Conservation (phyloP, 2,888 invertebrate species). For the Bombylius major region DNA sequence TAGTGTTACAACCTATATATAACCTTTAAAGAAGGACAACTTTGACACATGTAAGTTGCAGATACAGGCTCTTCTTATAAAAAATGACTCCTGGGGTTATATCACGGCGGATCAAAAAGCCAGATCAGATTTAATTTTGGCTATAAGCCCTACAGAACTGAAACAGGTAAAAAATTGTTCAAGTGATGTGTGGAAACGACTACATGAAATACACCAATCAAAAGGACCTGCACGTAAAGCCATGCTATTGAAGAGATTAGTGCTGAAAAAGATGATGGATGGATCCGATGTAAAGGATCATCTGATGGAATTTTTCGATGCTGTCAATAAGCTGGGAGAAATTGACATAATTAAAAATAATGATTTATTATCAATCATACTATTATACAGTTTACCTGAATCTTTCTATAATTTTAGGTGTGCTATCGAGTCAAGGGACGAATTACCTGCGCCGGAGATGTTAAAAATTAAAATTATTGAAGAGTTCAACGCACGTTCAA, state of each 20-base stretch:
- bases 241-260: constrained; percentile 25
- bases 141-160: constrained; percentile 16
- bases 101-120: constrained; percentile 5
- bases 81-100: too few relatives aligned
- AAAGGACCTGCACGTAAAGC: constrained; percentile 28
- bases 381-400: constrained; percentile 22
- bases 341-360: constrained; percentile 19
- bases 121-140: constrained; percentile 6
- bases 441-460: constrained; percentile 19
- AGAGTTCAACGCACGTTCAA: constrained; percentile 14
- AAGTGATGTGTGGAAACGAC: constrained; percentile 25
- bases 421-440: constrained; percentile 24
- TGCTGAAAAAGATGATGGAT: constrained; percentile 21
- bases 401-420: constrained; percentile 22
- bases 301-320: constrained; percentile 21
- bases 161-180: constrained; percentile 22
- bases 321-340: constrained; percentile 22
- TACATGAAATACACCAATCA: constrained; percentile 24
- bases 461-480: constrained; percentile 23
- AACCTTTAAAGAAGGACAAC: too few relatives aligned
- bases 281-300: constrained; percentile 22
- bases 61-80: too few relatives aligned
- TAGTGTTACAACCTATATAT: too few relatives aligned
- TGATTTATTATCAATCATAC: constrained; percentile 21
- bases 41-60: too few relatives aligned